phyloP scores from a whole-genome alignment of 1,140 invertebrate genomes.

The Dryas iulia region DNA sequence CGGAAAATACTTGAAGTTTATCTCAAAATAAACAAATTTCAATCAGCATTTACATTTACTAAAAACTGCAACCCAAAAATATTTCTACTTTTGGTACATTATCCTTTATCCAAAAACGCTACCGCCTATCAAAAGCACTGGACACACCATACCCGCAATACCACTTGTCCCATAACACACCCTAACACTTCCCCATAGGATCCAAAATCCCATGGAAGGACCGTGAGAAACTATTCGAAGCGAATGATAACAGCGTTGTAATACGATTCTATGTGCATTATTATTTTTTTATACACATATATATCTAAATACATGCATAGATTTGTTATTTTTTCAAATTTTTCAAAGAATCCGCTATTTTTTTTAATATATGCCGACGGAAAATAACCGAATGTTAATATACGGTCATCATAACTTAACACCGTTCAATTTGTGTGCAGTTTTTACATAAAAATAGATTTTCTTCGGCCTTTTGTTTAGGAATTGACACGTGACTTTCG shows the following conservation, averaged over 20 bases:
- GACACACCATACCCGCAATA: background rate
- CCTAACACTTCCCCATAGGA: background rate
- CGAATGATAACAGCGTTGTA: background rate
- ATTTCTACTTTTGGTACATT: background rate
- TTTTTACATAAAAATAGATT: background rate
- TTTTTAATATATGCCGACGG: background rate
- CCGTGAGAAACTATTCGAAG: background rate
- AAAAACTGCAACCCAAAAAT: too few species aligned
- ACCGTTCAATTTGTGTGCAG: background rate
- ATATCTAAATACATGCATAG: background rate
- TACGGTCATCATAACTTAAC: background rate
- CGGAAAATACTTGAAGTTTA: too few species aligned
- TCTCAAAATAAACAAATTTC: too few species aligned
- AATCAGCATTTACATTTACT: too few species aligned
- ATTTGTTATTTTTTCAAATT: background rate
- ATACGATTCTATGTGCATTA: background rate
- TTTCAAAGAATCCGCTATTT: background rate
- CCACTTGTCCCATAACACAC: background rate
- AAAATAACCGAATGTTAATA: background rate
- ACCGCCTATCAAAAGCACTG: background rate
- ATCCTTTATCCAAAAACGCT: background rate
- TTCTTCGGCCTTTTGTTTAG: background rate
- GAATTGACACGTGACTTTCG: background rate
- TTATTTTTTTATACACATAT: background rate
- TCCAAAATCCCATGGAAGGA: background rate